Evolutionary conservation across 2,113 vertebrate species (phyloP), one percentile per base, ranked within the genome.

Genomic region (Bujurquina vittata): DNA sequence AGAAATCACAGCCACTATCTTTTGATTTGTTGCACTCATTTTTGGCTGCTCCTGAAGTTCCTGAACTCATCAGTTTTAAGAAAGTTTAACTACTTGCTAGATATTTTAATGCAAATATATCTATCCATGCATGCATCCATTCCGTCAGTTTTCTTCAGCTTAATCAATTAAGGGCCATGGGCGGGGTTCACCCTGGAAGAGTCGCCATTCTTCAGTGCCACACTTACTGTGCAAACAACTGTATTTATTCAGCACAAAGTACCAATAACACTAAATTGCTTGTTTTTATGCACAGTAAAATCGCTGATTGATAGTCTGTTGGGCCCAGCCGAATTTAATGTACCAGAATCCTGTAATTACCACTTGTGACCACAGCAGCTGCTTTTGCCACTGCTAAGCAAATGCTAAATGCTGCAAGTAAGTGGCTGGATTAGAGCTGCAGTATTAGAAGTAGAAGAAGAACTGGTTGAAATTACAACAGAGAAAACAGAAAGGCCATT

Each of bases 211-310:
- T 31, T 37, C 35, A 37, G 35, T 10, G 17, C 23, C 29, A 17
- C 43, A 72, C 29, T 52, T 72, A 29, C 10, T 31, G 12, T 52
- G 43, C 23, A 29, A 72, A 52, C 23, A 72, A 43, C 23, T 69
- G 15, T 20, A 49, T 69, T 69, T 69, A 69, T 52, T 69, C 23
- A 49, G 17, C 10, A 52, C 11, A 15, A 49, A 49, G 14, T 2
- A 49, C 67, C 26, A 72, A 9, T 72, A 72, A 72, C 43, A 72
- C 67, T 72, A 54, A 72, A n/a, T 72, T 72, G 67, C 20, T 55
- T 22, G 54, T 33, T 72, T 72, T 31, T 54, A 3, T 52, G 49
- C 46, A 54, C 10, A 54, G 46, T 72, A 54, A 54, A 0, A 33
- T n/a, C 46, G 23, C 18, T 29, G 20, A 54, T 54, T 33, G 67